These are phyloP conservation scores for Dynastes maya DNA, from an alignment of 2,888 invertebrate species.

Conservation along the genomic window DNA sequence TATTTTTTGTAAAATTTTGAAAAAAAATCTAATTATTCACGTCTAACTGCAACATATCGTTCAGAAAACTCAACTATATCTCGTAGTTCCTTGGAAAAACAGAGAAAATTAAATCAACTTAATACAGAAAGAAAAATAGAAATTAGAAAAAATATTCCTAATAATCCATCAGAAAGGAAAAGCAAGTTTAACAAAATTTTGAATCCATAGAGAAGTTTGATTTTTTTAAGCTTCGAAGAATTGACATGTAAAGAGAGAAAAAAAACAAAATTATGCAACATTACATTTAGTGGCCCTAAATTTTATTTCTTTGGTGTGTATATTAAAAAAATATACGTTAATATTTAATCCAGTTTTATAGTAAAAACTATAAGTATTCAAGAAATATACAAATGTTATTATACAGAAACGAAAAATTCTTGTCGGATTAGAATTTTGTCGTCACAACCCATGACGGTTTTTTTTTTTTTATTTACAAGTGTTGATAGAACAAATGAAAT, in stretches of 20 bases:
- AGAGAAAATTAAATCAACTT: not conserved
- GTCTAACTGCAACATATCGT: not conserved
- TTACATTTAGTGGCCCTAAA: conserved; percentile 56
- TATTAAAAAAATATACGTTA: conserved; percentile 70
- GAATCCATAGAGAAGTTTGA: not conserved
- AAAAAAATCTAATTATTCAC: not conserved
- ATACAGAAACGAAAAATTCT: conserved; percentile 67
- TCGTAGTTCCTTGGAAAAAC: not conserved
- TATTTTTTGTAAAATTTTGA: not conserved
- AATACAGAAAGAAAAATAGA: conserved; percentile 1
- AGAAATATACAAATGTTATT: conserved; percentile 66
- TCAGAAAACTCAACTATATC: not conserved
- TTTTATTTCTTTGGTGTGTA: conserved; percentile 64
- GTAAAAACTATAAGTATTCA: conserved; percentile 67
- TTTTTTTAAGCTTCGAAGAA: conserved; percentile 10
- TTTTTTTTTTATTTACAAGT: too few relatives aligned
- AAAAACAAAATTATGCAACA: conserved; percentile 17
- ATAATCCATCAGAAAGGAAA: not conserved
- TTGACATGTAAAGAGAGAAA: conserved; percentile 3
- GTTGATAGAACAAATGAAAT: not conserved
- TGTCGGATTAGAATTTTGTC: conserved; percentile 24
- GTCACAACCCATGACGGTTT: too few relatives aligned
- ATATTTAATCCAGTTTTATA: conserved; percentile 67
- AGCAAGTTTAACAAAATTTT: not conserved
- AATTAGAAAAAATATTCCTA: not conserved